Percentiles rank a stretch among this genome's conserved stretches.
These are phyloP conservation scores for Galeopterus variegatus DNA, from an alignment of 2,113 vertebrate species.

Conservation along the genomic window DNA sequence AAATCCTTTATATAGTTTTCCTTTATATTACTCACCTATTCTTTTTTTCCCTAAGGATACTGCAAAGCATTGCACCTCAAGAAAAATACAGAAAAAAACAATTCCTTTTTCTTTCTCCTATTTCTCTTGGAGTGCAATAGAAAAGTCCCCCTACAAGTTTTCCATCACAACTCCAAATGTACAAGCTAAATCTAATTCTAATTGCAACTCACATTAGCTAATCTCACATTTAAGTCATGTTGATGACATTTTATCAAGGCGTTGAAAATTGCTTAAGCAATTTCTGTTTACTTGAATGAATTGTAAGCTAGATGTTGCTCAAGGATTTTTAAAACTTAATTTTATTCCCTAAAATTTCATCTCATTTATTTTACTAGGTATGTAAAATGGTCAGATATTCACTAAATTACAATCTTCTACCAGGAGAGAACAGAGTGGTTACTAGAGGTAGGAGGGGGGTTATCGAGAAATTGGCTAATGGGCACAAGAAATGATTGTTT, in stretches of 20 bases:
- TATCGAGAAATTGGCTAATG: no score
- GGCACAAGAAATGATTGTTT: no score
- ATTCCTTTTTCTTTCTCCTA: not conserved
- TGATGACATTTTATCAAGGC: slow-evolving; percentile 55
- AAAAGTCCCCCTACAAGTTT: slow-evolving; percentile 46
- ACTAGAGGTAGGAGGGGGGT: no score
- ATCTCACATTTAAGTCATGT: slow-evolving; percentile 65
- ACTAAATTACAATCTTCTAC: slow-evolving; percentile 48
- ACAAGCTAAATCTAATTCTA: slow-evolving; percentile 73
- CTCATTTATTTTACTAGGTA: slow-evolving; percentile 57
- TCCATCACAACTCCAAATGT: slow-evolving; percentile 46
- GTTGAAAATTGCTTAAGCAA: slow-evolving; percentile 66
- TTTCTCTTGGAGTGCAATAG: slow-evolving; percentile 57
- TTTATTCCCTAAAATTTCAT: slow-evolving; percentile 54
- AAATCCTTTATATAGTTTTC: slow-evolving; percentile 65
- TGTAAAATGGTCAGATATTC: slow-evolving; percentile 33
- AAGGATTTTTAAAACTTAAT: slow-evolving; percentile 57
- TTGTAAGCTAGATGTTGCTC: slow-evolving; percentile 8
- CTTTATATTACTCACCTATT: slow-evolving; percentile 52
- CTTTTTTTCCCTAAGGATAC: slow-evolving; percentile 48
- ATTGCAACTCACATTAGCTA: slow-evolving; percentile 71
- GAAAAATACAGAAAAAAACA: slow-evolving; percentile 49
- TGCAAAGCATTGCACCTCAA: slow-evolving; percentile 40
- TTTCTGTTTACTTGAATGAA: slow-evolving; percentile 70
- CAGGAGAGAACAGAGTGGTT: no score